Conservation (phyloP, 2,888 invertebrate genomes). For the Caenorhabditis panamensis region DNA sequence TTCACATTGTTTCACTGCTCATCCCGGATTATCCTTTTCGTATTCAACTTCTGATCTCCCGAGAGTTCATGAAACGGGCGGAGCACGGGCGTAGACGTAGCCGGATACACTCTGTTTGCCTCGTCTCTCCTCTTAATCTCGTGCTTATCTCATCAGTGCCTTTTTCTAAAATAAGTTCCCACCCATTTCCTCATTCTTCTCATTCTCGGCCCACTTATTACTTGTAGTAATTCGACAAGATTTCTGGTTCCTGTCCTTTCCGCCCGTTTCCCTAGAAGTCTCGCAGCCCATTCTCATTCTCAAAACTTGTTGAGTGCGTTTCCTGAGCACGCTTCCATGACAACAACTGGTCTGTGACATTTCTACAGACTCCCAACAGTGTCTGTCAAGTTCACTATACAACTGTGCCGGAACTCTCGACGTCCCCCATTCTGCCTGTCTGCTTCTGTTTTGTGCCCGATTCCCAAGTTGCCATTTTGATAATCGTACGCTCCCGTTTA, state of each 20-base stretch:
- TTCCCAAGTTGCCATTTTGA: slow-evolving; percentile 12
- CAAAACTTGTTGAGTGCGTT: background rate
- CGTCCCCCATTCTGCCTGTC: slow-evolving; percentile 9
- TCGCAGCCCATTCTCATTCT: background rate
- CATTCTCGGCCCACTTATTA: background rate
- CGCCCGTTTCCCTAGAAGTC: background rate
- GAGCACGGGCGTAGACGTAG: slow-evolving; percentile 5
- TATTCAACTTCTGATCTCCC: slow-evolving; percentile 26
- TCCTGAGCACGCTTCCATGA: too few relatives aligned
- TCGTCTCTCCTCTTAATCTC: slow-evolving; percentile 29
- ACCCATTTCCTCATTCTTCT: background rate
- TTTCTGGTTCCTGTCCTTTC: slow-evolving; percentile 14
- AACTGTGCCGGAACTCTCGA: background rate
- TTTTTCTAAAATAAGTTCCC: slow-evolving; percentile 11
- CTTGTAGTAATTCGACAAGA: background rate
- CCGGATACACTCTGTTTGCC: background rate
- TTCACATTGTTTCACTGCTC: slow-evolving; percentile 7
- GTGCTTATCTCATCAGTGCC: slow-evolving; percentile 30
- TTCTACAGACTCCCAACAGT: background rate
- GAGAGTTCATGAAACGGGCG: slow-evolving; percentile 22
- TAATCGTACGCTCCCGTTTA: slow-evolving; percentile 42
- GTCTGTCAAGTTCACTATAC: background rate
- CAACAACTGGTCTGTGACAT: background rate
- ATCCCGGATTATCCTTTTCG: slow-evolving; percentile 2
- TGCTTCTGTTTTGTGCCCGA: slow-evolving; percentile 46